Evolutionary conservation across 2,888 invertebrate species (phyloP).

Genomic region (Lasioglossum lativentre): DNA sequence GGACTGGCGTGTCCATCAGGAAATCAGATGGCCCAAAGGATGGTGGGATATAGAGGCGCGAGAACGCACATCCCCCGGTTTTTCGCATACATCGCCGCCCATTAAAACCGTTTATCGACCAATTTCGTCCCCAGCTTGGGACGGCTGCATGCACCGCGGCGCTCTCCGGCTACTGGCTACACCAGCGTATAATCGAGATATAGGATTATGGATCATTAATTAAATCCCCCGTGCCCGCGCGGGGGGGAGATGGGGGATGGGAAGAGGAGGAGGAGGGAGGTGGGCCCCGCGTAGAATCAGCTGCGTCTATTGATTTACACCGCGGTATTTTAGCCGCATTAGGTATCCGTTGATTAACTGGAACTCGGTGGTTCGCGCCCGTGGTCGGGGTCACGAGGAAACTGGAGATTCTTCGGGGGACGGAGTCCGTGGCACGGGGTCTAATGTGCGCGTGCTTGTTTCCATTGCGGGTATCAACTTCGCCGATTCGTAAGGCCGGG

Average conservation of each 20-base stretch:
- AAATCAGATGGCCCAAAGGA: slow-evolving; percentile 21
- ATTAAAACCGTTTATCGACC: slow-evolving; percentile 56
- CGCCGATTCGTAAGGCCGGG: slow-evolving; percentile 20
- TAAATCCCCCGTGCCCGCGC: slow-evolving; percentile 50
- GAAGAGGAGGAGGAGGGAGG: no score
- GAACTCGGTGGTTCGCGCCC: slow-evolving; percentile 18
- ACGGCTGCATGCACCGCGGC: slow-evolving; percentile 37
- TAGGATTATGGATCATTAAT: slow-evolving; percentile 61
- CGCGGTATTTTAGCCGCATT: slow-evolving; percentile 49
- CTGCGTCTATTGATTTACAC: slow-evolving; percentile 55
- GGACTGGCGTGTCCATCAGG: neutral
- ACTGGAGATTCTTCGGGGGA: slow-evolving; percentile 7
- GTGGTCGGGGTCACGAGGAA: slow-evolving; percentile 31
- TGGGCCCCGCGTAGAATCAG: slow-evolving; percentile 55
- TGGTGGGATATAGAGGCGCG: neutral
- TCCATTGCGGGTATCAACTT: slow-evolving; percentile 33
- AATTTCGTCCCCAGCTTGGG: slow-evolving; percentile 36
- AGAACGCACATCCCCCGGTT: neutral
- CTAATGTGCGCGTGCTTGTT: slow-evolving; percentile 29
- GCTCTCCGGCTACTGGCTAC: slow-evolving; percentile 8
- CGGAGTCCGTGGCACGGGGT: neutral
- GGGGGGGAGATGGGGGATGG: neutral
- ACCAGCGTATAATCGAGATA: slow-evolving; percentile 58
- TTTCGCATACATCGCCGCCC: slow-evolving; percentile 20
- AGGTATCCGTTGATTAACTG: slow-evolving; percentile 49